These are phyloP conservation scores for Teleopsis dalmanni DNA, from an alignment of 1,140 invertebrate species.

Conservation along the genomic window DNA sequence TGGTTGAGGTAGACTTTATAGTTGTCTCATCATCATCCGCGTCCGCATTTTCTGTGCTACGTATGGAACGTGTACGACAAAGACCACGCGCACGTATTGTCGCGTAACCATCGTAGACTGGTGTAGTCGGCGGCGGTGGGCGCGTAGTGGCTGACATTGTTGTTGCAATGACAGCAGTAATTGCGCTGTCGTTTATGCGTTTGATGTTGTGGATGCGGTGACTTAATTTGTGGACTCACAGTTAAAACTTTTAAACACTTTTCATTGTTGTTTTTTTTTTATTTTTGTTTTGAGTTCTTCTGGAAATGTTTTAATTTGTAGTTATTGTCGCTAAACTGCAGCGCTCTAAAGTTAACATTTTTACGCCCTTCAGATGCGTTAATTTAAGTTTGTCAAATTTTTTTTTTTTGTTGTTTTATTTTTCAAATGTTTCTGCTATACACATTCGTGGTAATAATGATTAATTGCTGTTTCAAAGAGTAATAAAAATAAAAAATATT, in stretches of 20 bases:
- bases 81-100: constrained; percentile 57
- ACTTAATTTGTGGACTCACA: background rate
- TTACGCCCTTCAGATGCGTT: no score
- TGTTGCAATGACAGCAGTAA: background rate
- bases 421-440: no score
- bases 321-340: no score
- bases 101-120: constrained; percentile 72
- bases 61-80: constrained; percentile 47
- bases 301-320: no score
- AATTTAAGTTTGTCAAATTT: no score
- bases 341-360: no score
- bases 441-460: no score
- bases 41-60: constrained; percentile 33
- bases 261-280: constrained; percentile 7
- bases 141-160: constrained; percentile 28
- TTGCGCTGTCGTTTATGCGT: background rate
- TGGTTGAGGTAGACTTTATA: background rate
- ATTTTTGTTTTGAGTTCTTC: constrained; percentile 7
- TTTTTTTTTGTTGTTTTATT: no score
- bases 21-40: constrained; percentile 18
- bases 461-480: no score
- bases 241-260: constrained; percentile 3
- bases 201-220: background rate
- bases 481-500: no score
- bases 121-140: constrained; percentile 47